These are phyloP conservation scores for Epizoanthus fatuus DNA, from an alignment of 92 coral and sea anemone genomes.

Conservation along the genomic window DNA sequence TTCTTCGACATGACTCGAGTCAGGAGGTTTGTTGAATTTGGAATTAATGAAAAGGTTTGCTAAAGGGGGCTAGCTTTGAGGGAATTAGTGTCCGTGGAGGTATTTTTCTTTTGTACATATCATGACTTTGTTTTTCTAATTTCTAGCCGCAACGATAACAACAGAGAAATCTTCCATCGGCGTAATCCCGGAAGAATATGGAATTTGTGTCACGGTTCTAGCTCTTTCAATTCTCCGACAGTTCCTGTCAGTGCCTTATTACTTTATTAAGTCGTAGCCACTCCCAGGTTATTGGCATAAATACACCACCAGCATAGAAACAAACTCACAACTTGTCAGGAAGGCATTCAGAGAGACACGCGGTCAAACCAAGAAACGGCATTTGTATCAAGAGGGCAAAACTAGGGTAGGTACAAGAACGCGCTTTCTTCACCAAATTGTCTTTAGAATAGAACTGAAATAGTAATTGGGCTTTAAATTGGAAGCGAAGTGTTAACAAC, in stretches of 20 bases:
- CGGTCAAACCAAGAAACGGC: not conserved
- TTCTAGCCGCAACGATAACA: not conserved
- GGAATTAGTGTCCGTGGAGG: conserved; percentile 25
- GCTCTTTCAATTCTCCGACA: conserved; percentile 39
- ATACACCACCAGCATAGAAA: conserved; percentile 36
- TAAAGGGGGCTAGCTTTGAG: not conserved
- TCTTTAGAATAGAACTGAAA: too few relatives aligned
- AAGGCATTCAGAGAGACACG: not conserved
- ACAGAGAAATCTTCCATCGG: conserved; percentile 17
- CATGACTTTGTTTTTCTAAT: conserved; percentile 13
- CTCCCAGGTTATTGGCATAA: conserved; percentile 73
- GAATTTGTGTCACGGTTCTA: conserved; percentile 38
- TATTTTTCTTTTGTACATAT: conserved; percentile 7
- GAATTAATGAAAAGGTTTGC: not conserved
- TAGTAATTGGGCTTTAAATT: too few relatives aligned
- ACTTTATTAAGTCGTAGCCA: conserved; percentile 52
- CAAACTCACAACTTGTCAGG: conserved; percentile 25
- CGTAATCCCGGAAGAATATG: conserved; percentile 45
- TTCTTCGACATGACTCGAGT: conserved; percentile 13
- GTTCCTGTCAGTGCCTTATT: conserved; percentile 25
- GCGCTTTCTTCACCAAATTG: too few relatives aligned
- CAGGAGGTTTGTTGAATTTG: conserved; percentile 15
- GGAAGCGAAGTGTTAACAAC: too few relatives aligned
- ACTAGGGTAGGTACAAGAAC: not conserved
- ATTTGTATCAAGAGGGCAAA: not conserved